These are phyloP conservation scores for Rousettus madagascariensis DNA, from an alignment of 2,797 vertebrate species.

Conservation along the genomic window DNA sequence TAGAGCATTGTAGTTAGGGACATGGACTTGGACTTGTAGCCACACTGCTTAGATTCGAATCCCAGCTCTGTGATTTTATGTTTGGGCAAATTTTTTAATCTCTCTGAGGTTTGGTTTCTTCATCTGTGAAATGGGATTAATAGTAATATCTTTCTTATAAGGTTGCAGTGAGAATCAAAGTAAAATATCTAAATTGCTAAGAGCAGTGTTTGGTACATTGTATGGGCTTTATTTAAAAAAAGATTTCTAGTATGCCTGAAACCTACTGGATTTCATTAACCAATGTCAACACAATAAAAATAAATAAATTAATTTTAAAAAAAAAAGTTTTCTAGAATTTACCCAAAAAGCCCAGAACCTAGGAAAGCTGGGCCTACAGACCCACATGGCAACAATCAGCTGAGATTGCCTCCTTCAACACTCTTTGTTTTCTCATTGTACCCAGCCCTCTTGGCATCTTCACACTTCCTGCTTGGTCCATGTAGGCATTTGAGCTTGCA, in stretches of 20 bases:
- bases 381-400: not conserved
- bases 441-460: not conserved
- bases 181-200: not conserved
- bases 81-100: not conserved
- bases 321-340: not conserved
- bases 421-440: not conserved
- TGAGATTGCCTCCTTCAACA: not conserved
- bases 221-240: not conserved
- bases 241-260: no score
- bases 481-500: not conserved
- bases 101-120: not conserved
- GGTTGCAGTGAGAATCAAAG: not conserved
- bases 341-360: not conserved
- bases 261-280: no score
- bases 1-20: not conserved
- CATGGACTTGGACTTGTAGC: not conserved
- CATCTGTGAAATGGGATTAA: not conserved
- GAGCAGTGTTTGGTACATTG: not conserved
- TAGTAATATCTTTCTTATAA: not conserved
- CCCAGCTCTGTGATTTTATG: not conserved
- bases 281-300: no score
- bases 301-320: no score
- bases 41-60: not conserved
- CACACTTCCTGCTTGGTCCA: not conserved
- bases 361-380: not conserved